Evolutionary conservation across 2,797 vertebrate genomes (phyloP).

Genomic region (Aselliscus stoliczkanus): DNA sequence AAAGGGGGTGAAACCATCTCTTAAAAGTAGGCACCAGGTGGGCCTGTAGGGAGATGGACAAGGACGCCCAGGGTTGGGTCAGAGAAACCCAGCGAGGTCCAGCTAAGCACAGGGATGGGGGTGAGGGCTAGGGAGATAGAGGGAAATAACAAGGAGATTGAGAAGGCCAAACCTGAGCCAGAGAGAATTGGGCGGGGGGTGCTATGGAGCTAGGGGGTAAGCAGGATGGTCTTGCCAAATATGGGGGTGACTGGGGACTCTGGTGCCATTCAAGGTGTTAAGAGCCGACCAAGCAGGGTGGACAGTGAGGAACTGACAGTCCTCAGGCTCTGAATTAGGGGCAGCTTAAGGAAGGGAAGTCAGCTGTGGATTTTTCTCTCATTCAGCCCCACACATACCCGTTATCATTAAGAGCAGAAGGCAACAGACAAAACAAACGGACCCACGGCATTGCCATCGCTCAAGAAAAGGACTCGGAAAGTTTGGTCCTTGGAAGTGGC

Average conservation of each 20-base stretch:
- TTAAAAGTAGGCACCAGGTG: background rate
- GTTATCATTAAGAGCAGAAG: background rate
- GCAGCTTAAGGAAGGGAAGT: background rate
- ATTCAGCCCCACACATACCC: background rate
- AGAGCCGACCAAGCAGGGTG: background rate
- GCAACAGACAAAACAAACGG: background rate
- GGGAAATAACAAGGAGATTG: background rate
- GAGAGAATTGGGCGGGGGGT: rapidly evolving
- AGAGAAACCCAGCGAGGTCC: background rate
- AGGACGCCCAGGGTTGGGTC: background rate
- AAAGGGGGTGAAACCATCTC: background rate
- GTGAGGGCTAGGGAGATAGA: too few species aligned
- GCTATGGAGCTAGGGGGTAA: too few species aligned
- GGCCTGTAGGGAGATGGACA: rapidly evolving
- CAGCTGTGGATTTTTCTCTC: background rate
- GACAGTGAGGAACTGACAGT: background rate
- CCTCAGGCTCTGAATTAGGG: background rate
- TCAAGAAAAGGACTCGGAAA: background rate
- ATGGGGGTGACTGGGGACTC: background rate
- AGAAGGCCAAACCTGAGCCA: rapidly evolving
- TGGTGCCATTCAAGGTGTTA: background rate
- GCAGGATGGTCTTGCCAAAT: background rate
- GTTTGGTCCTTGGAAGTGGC: background rate
- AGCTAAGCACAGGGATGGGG: background rate
- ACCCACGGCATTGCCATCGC: background rate